A percentile compares a stretch with the other conserved stretches of the same genome.
Evolutionary conservation across 1,140 invertebrate genomes (phyloP).

Genomic region (Leptinotarsa lineolata): DNA sequence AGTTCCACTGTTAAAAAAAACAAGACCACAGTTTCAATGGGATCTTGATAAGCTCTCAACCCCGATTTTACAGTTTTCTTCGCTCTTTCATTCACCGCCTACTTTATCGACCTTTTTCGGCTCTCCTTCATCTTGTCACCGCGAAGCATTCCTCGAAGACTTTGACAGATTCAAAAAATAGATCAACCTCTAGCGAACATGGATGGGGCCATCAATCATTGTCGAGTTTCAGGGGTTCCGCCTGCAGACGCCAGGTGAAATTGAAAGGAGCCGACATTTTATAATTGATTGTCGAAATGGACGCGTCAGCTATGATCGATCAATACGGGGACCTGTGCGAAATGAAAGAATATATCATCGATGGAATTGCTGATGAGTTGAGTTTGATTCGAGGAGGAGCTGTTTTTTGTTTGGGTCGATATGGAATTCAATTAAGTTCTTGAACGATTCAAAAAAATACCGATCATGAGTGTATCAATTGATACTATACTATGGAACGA

Average conservation of each 20-base stretch:
- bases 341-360: conserved; percentile 15
- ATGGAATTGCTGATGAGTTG: background rate
- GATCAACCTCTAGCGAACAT: background rate
- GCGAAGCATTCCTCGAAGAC: background rate
- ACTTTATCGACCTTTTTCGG: no score
- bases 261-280: conserved; percentile 17
- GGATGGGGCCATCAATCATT: background rate
- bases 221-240: background rate
- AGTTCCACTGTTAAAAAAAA: no score
- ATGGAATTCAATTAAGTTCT: no score
- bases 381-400: no score
- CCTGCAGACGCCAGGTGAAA: conserved; percentile 11
- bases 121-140: background rate
- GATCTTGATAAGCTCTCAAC: no score
- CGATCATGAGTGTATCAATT: no score
- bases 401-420: no score
- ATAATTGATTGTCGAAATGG: conserved; percentile 19
- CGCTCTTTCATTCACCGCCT: no score
- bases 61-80: no score
- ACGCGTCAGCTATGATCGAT: conserved; percentile 17
- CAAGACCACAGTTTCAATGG: no score
- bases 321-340: conserved; percentile 16
- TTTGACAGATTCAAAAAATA: background rate
- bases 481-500: no score
- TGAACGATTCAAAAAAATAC: no score